These are phyloP conservation scores for Callopanchax toddi DNA, from an alignment of 2,113 vertebrate species.

Conservation along the genomic window DNA sequence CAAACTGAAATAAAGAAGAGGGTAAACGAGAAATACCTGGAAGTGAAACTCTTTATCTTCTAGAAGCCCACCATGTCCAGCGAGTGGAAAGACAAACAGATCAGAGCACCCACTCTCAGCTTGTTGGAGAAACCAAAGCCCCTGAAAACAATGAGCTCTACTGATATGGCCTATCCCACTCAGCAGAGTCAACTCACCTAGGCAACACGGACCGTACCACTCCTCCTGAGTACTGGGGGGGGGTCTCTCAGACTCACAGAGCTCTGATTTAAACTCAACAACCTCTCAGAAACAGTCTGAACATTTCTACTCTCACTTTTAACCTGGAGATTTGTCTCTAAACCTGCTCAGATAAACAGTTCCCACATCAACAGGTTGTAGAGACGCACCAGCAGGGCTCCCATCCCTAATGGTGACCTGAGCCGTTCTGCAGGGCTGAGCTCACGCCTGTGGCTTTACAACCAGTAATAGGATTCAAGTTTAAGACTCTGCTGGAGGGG, in stretches of 20 bases:
- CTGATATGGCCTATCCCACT: conserved; percentile 66
- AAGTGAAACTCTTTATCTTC: conserved; percentile 29
- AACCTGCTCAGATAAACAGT: accelerated
- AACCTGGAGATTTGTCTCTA: not conserved
- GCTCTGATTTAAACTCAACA: accelerated
- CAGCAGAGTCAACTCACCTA: conserved; percentile 71
- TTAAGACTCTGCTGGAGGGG: conserved; percentile 51
- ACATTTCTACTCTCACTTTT: accelerated
- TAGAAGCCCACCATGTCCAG: conserved; percentile 44
- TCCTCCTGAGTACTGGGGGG: conserved; percentile 45
- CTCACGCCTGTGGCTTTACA: conserved; percentile 59
- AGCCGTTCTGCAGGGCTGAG: conserved; percentile 36
- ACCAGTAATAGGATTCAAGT: conserved; percentile 76
- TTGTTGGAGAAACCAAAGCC: conserved; percentile 40
- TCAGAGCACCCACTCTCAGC: conserved; percentile 31
- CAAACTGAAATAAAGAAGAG: not conserved
- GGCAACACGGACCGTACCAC: conserved; percentile 71
- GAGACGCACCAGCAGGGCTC: not conserved
- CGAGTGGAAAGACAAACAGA: conserved; percentile 5
- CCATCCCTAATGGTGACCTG: not conserved
- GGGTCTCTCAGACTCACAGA: not conserved
- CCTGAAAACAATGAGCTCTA: conserved; percentile 69
- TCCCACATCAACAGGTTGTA: not conserved
- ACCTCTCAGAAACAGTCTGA: not conserved
- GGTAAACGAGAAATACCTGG: conserved; percentile 46